These are phyloP conservation scores for Coptodon bakossiorum DNA, from an alignment of 2,113 vertebrate species.

Conservation along the genomic window DNA sequence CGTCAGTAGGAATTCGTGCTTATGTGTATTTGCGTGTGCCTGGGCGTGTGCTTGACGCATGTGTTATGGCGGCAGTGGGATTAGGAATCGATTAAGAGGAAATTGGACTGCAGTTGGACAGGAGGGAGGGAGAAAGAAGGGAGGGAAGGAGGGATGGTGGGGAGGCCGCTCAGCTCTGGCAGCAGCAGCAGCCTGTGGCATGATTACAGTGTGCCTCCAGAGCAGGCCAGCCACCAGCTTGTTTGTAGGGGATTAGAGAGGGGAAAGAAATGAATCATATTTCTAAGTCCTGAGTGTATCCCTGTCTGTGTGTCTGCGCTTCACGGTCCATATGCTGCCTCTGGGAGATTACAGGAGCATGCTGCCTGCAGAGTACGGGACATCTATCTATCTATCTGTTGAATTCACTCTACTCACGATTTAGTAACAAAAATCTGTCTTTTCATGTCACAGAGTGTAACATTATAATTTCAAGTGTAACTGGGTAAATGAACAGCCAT, in stretches of 20 bases:
- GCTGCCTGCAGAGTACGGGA: background rate
- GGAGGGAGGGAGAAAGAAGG: background rate
- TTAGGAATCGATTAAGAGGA: slow-evolving; percentile 71
- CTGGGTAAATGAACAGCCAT: background rate
- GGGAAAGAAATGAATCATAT: slow-evolving; percentile 76
- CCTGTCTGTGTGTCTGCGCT: slow-evolving; percentile 48
- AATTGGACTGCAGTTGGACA: slow-evolving; percentile 42
- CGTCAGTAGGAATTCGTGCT: background rate
- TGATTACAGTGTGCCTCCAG: slow-evolving; percentile 59
- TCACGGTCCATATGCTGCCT: slow-evolving; percentile 55
- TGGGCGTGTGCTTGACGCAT: background rate
- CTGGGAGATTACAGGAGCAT: slow-evolving; percentile 54
- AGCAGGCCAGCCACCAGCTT: slow-evolving; percentile 60
- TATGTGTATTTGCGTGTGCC: background rate
- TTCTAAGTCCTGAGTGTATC: slow-evolving; percentile 66
- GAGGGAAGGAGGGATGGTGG: background rate
- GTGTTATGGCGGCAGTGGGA: slow-evolving; percentile 31
- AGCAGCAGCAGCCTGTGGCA: slow-evolving; percentile 27
- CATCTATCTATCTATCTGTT: slow-evolving; percentile 21
- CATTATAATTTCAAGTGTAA: background rate
- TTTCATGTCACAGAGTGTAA: background rate
- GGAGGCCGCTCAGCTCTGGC: slow-evolving; percentile 10
- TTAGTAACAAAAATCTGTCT: background rate
- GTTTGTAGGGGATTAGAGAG: slow-evolving; percentile 63
- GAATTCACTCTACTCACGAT: background rate